phyloP scores from a whole-genome alignment of 1,140 invertebrate species.

The Drosophila novamexicana region DNA sequence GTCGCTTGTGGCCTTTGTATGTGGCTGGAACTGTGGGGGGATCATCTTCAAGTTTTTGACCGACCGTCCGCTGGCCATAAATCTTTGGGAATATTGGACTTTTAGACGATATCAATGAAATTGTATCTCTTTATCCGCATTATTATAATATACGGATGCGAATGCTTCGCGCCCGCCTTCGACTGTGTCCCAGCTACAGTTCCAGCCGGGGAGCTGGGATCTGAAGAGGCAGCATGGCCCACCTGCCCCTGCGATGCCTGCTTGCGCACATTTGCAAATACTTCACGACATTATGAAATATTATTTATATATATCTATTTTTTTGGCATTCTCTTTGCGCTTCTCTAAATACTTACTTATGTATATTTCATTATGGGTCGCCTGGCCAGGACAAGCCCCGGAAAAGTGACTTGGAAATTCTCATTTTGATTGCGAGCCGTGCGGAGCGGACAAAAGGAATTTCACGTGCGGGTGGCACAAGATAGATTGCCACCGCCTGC shows the following conservation, averaged over 20 bases:
- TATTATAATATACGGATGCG: constrained; percentile 83
- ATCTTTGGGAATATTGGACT: constrained; percentile 82
- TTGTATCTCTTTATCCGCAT: constrained; percentile 84
- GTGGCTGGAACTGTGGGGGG: constrained; percentile 36
- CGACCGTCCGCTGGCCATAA: constrained; percentile 65
- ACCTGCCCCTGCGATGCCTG: constrained; percentile 9
- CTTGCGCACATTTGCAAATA: constrained; percentile 57
- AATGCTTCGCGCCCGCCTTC: constrained; percentile 41
- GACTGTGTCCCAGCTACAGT: not conserved
- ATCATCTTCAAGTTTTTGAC: constrained; percentile 67
- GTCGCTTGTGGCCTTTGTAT: constrained; percentile 32
- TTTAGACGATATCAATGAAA: constrained; percentile 84
- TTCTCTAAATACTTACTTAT: constrained; percentile 53
- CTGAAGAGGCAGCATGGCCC: constrained; percentile 5
- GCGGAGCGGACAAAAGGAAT: constrained; percentile 63
- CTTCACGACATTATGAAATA: constrained; percentile 80
- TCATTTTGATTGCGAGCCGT: constrained; percentile 46
- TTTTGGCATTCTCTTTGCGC: constrained; percentile 37
- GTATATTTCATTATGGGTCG: constrained; percentile 69
- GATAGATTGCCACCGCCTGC: constrained; percentile 73
- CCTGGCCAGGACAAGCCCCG: constrained; percentile 19
- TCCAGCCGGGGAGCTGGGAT: not conserved
- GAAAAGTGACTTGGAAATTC: constrained; percentile 45
- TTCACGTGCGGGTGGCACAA: constrained; percentile 74
- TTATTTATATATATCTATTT: constrained; percentile 70